phyloP scores from a whole-genome alignment of 2,888 invertebrate species.

The Ametastegia equiseti region DNA sequence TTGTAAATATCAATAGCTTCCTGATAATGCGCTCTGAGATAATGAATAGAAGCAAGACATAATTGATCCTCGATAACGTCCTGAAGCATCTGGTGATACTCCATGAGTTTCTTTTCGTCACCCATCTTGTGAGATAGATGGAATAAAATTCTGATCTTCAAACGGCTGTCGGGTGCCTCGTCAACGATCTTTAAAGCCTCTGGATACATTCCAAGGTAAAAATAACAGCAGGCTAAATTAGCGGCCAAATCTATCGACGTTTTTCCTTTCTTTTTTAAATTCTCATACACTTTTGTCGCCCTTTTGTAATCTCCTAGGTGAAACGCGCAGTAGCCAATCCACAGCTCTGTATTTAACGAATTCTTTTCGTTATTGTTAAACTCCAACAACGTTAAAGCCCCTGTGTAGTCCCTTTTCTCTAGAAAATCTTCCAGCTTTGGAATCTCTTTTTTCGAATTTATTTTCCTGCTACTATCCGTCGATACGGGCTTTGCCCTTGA shows the following conservation, averaged over 20 bases:
- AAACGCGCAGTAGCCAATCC: slow-evolving; percentile 97
- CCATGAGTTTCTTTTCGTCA: slow-evolving; percentile 91
- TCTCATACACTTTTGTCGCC: slow-evolving; percentile 79
- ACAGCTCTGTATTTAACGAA: slow-evolving; percentile 82
- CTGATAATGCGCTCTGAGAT: slow-evolving; percentile 96
- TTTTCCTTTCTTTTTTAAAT: slow-evolving; percentile 77
- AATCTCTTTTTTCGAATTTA: slow-evolving; percentile 77
- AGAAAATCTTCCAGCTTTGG: slow-evolving; percentile 94
- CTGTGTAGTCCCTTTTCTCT: slow-evolving; percentile 93
- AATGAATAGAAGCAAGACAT: slow-evolving; percentile 97
- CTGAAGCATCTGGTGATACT: slow-evolving; percentile 89
- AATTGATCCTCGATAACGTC: slow-evolving; percentile 96
- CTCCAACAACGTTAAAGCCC: slow-evolving; percentile 95
- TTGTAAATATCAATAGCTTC: slow-evolving; percentile 99
- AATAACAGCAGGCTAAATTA: slow-evolving; percentile 96
- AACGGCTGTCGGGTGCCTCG: slow-evolving; percentile 82
- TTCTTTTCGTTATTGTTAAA: slow-evolving; percentile 78
- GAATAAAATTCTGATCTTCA: slow-evolving; percentile 90
- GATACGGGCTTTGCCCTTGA: slow-evolving; percentile 90
- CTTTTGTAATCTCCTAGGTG: slow-evolving; percentile 96
- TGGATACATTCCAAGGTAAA: slow-evolving; percentile 92
- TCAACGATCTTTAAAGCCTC: slow-evolving; percentile 84
- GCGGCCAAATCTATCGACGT: slow-evolving; percentile 82
- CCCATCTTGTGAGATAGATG: slow-evolving; percentile 96
- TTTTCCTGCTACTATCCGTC: slow-evolving; percentile 75